These are phyloP conservation scores for Ariopsis seemanni DNA, from an alignment of 2,113 vertebrate genomes.

Conservation along the genomic window DNA sequence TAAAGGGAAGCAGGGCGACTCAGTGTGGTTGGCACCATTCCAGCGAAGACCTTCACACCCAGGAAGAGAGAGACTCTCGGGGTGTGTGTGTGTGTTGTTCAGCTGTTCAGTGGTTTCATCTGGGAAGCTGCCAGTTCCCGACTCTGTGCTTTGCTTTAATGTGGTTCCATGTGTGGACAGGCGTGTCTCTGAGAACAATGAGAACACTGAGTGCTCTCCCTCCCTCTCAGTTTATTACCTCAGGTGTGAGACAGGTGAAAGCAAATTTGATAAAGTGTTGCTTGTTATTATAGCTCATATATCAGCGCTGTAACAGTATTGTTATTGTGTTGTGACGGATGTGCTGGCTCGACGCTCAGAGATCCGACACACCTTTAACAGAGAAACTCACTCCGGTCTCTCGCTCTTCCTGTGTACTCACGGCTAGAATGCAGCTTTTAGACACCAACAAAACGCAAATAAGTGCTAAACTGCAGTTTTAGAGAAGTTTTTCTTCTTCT, in stretches of 20 bases:
- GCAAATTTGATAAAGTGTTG: slow-evolving; percentile 8
- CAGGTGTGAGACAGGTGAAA: slow-evolving; percentile 5
- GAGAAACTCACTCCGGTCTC: not conserved
- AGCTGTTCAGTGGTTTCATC: slow-evolving; percentile 55
- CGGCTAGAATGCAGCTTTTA: not conserved
- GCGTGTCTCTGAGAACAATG: slow-evolving; percentile 22
- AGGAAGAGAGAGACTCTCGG: slow-evolving; percentile 22
- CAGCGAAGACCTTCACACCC: slow-evolving; percentile 56
- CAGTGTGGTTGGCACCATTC: slow-evolving; percentile 40
- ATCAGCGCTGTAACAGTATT: slow-evolving; percentile 34
- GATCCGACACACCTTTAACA: not conserved
- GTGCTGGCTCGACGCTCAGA: not conserved
- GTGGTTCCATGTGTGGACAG: slow-evolving; percentile 45
- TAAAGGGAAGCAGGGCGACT: not conserved
- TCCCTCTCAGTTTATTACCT: slow-evolving; percentile 19
- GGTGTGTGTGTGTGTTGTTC: slow-evolving; percentile 30
- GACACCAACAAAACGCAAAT: not conserved
- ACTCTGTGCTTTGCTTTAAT: slow-evolving; percentile 45
- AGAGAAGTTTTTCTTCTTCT: too few relatives aligned
- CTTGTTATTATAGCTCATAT: slow-evolving; percentile 9
- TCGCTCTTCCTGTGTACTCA: not conserved
- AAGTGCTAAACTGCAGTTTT: not conserved
- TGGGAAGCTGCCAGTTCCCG: slow-evolving; percentile 43
- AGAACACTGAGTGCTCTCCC: slow-evolving; percentile 15
- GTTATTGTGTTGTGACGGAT: slow-evolving; percentile 24